phyloP scores from a whole-genome alignment of 2,888 invertebrate genomes.

The Ophion costatus region DNA sequence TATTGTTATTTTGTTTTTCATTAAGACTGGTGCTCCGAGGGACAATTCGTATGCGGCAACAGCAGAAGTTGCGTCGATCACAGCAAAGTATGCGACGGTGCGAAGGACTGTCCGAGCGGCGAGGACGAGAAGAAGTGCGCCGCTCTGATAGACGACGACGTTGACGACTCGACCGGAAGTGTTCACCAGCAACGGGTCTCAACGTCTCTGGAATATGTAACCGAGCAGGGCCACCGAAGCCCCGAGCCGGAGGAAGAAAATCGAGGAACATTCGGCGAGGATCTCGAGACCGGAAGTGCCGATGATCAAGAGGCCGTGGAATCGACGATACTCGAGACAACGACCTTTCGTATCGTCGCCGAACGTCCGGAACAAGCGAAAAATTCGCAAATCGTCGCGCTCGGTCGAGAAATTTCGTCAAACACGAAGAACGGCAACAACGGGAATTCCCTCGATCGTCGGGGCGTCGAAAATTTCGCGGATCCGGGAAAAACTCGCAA shows the following conservation, averaged over 20 bases:
- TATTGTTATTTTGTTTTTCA: background rate
- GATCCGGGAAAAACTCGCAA: slow-evolving; percentile 65
- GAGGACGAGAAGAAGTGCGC: slow-evolving; percentile 91
- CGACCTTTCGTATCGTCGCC: slow-evolving; percentile 72
- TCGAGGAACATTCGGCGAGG: background rate
- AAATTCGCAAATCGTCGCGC: slow-evolving; percentile 66
- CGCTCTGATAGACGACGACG: slow-evolving; percentile 79
- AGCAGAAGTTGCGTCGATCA: slow-evolving; percentile 89
- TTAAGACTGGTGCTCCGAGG: slow-evolving; percentile 88
- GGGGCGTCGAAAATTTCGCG: slow-evolving; percentile 63
- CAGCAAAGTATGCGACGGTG: slow-evolving; percentile 89
- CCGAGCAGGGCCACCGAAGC: slow-evolving; percentile 9
- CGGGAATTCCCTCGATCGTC: slow-evolving; percentile 67
- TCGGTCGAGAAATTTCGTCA: slow-evolving; percentile 74
- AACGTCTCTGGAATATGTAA: slow-evolving; percentile 13
- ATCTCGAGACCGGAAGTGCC: slow-evolving; percentile 22
- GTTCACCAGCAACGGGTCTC: slow-evolving; percentile 24
- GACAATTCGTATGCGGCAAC: slow-evolving; percentile 90
- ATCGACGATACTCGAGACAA: slow-evolving; percentile 73
- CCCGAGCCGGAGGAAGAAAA: background rate
- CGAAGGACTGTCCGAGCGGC: slow-evolving; percentile 89
- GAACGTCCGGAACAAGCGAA: slow-evolving; percentile 44
- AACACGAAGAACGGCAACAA: slow-evolving; percentile 65
- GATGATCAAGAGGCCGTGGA: slow-evolving; percentile 75
- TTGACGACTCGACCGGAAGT: slow-evolving; percentile 5